Evolutionary conservation across 2,888 invertebrate genomes (phyloP), one percentile per base, ranked within the genome.

Genomic region (Adelognathus sp.): DNA sequence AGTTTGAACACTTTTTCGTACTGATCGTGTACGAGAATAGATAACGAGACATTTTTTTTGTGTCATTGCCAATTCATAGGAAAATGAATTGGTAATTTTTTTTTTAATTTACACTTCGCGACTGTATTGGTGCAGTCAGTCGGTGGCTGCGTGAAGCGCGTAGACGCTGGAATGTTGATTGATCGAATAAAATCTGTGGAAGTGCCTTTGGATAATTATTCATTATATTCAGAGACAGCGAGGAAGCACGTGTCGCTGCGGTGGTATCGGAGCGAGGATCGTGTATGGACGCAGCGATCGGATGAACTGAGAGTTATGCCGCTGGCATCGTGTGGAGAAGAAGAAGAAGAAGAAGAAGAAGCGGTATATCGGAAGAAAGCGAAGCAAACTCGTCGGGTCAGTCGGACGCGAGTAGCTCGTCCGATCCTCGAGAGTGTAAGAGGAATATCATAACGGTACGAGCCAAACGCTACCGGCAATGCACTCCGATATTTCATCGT

Each of bases 351-450:
- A n/a, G n/a, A n/a, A n/a, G n/a, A n/a, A 16, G 54, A 16, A 41
- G 29, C 61, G 46, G 31, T 27, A 41, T 31, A 24, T 31, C 9
- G 9, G 52, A 66, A 74, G 64, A 60, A 56, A 41, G 50, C 76
- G 66, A 76, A 61, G 67, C 27, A 52, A 76, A 58, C 52, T 39
- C 31, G 74, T 63, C 27, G 64, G 70, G 46, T 76, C 50, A 56
- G 70, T 64, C 54, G 46, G 70, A 18, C 58, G 50, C 16, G 58
- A 66, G 50, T 56, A 3, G 44, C 24, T 41, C 24, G 6, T 16
- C 33, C 33, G 70, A 60, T 50, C 58, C 3, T 2, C 9, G 24
- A 29, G 14, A 11, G 33, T 9, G 24, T 21, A 21, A 50, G 24
- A 18, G 7, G 39, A 11, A 11, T 36, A 61, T 39, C n/a, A n/a